Evolutionary conservation across 2,797 vertebrate genomes (phyloP).

Genomic region (Muscicapa comitata): DNA sequence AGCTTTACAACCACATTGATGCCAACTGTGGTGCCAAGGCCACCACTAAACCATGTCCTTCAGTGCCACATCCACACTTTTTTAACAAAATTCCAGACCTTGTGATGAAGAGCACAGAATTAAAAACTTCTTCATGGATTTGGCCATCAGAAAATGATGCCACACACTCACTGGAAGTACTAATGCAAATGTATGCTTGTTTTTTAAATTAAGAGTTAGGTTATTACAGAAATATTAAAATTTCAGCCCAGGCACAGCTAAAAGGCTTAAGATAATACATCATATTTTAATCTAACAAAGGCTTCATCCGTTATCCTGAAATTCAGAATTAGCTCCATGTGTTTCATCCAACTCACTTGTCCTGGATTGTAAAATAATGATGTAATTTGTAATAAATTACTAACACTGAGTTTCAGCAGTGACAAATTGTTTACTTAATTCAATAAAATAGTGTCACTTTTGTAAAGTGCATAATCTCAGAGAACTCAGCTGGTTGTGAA

Average conservation of each 20-base stretch:
- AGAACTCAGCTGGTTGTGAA: constrained; percentile 48
- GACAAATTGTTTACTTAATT: constrained; percentile 73
- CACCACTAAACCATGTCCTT: not conserved
- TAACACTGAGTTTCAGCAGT: constrained; percentile 32
- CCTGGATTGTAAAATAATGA: constrained; percentile 45
- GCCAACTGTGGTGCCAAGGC: not conserved
- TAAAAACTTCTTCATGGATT: not conserved
- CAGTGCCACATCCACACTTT: not conserved
- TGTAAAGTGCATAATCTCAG: constrained; percentile 31
- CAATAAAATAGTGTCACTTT: constrained; percentile 66
- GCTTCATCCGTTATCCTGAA: constrained; percentile 34
- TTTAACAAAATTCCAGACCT: not conserved
- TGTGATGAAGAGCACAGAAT: not conserved
- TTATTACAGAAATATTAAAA: constrained; percentile 21
- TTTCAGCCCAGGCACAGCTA: not conserved
- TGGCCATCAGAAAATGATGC: not conserved
- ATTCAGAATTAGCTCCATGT: constrained; percentile 34
- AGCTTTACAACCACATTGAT: not conserved
- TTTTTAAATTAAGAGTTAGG: constrained; percentile 34
- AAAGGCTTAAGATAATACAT: constrained; percentile 58
- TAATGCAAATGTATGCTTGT: not conserved
- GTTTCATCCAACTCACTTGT: constrained; percentile 48
- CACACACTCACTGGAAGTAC: not conserved
- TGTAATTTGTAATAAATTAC: constrained; percentile 72
- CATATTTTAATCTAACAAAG: constrained; percentile 45